Conservation (phyloP, 2,113 vertebrate genomes). For the Tauraco erythrolophus region DNA sequence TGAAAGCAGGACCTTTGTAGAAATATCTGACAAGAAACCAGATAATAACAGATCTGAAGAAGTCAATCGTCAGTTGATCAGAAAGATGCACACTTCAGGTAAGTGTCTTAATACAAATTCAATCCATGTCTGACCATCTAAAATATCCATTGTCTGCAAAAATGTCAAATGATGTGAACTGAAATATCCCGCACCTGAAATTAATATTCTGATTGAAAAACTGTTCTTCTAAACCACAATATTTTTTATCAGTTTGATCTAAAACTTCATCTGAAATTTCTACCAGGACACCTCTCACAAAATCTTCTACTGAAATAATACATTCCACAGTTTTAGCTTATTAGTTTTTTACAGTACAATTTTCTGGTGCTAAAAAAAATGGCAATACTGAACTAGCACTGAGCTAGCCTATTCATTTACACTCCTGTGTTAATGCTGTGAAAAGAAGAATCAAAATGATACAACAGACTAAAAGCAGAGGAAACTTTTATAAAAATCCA, state of each 20-base stretch:
- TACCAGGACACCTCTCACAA: background rate
- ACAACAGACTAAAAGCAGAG: background rate
- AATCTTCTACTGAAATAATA: background rate
- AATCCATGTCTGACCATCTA: background rate
- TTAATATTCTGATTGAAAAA: background rate
- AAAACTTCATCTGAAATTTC: background rate
- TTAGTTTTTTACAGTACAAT: background rate
- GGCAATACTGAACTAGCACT: background rate
- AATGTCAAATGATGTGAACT: background rate
- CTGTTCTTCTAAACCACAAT: background rate
- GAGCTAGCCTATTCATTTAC: background rate
- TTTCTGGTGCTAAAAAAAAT: background rate
- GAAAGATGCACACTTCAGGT: background rate
- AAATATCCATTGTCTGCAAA: background rate
- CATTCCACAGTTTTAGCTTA: rapidly evolving
- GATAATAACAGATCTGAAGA: background rate
- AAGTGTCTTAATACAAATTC: background rate
- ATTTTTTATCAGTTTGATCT: background rate
- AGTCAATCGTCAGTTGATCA: background rate
- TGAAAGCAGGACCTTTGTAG: background rate
- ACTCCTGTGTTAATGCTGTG: rapidly evolving
- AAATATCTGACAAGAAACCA: background rate
- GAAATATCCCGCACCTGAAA: background rate
- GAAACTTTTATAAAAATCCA: background rate
- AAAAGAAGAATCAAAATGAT: background rate